Conservation (phyloP, 2,797 vertebrate species). For the Streptopelia turtur region DNA sequence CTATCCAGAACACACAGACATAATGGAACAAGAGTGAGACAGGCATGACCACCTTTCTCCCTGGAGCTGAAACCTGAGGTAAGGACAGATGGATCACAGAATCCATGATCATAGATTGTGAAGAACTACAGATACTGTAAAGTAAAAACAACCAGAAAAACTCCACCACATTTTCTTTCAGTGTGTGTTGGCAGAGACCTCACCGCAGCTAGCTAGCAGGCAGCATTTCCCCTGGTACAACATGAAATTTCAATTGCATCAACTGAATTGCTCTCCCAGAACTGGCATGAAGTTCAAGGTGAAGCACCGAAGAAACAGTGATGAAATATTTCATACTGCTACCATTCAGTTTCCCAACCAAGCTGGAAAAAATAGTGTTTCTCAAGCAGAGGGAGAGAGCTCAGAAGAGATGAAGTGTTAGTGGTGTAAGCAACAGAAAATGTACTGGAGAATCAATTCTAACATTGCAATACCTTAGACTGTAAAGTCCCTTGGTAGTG, state of each 20-base stretch:
- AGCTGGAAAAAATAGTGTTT: background rate
- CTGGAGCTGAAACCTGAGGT: background rate
- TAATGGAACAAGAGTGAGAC: background rate
- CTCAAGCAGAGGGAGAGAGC: background rate
- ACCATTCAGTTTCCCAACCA: background rate
- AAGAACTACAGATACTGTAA: background rate
- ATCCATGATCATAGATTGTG: background rate
- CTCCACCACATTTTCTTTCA: background rate
- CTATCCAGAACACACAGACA: background rate
- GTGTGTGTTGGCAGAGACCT: background rate
- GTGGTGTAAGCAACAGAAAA: background rate
- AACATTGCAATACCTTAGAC: background rate
- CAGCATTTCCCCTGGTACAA: background rate
- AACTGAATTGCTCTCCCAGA: background rate
- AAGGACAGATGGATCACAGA: background rate
- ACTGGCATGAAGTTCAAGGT: background rate
- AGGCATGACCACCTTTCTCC: background rate
- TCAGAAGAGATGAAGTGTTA: background rate
- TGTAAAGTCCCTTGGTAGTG: background rate
- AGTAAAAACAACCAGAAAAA: background rate
- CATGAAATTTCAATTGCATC: background rate
- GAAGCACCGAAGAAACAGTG: background rate
- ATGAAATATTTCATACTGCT: background rate
- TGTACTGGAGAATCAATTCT: background rate
- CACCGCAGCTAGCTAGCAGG: background rate